phyloP scores from a whole-genome alignment of 2,113 vertebrate species.

The Gadus macrocephalus region DNA sequence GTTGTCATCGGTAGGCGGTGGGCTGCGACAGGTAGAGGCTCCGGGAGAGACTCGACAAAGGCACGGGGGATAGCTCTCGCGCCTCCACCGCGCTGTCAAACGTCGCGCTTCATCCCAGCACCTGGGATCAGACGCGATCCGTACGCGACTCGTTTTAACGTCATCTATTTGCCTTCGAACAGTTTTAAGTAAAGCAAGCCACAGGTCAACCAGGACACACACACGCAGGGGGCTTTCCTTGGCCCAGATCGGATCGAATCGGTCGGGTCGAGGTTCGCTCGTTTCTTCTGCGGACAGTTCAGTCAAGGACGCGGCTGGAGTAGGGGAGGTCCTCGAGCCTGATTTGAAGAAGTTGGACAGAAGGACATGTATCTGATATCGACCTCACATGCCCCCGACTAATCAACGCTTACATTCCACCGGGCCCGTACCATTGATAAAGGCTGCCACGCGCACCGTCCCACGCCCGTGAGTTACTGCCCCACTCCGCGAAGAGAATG shows the following conservation, averaged over 20 bases:
- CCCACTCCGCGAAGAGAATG: slow-evolving; percentile 56
- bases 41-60: slow-evolving; percentile 48
- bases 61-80: slow-evolving; percentile 26
- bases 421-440: slow-evolving; percentile 40
- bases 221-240: slow-evolving; percentile 18
- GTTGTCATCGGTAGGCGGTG: slow-evolving; percentile 58
- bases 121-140: slow-evolving; percentile 7
- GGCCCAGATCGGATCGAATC: slow-evolving; percentile 2
- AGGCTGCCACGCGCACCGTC: slow-evolving; percentile 29
- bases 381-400: slow-evolving; percentile 69
- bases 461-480: slow-evolving; percentile 32
- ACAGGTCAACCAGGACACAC: slow-evolving; percentile 63
- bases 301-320: slow-evolving; percentile 56
- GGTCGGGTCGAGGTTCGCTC: slow-evolving; percentile 2
- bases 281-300: slow-evolving; percentile 42
- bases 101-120: slow-evolving; percentile 14
- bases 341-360: slow-evolving; percentile 44
- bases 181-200: slow-evolving; percentile 26
- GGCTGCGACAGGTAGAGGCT: slow-evolving; percentile 59
- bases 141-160: too few relatives aligned
- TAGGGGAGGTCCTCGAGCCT: slow-evolving; percentile 17
- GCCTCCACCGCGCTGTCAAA: slow-evolving; percentile 31
- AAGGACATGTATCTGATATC: slow-evolving; percentile 69
- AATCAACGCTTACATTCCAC: slow-evolving; percentile 57
- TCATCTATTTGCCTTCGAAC: neutral